Conservation (phyloP, 1,140 invertebrate genomes). For the Lerema accius region DNA sequence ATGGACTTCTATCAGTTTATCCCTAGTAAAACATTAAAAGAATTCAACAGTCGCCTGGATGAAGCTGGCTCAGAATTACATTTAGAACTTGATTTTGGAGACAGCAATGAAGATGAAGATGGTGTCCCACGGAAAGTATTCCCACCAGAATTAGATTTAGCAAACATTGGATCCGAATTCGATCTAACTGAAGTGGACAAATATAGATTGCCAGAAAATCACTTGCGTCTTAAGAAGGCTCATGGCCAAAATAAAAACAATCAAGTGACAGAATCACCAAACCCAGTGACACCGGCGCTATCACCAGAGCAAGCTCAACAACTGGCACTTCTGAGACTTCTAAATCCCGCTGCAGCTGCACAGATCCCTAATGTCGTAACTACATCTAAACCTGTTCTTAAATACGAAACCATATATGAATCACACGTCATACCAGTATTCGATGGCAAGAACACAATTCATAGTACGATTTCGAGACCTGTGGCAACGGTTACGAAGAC, state of each 20-base stretch:
- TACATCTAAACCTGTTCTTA: conserved; percentile 89
- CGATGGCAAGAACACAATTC: conserved; percentile 88
- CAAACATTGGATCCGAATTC: conserved; percentile 87
- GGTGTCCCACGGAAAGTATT: conserved; percentile 85
- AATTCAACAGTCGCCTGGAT: conserved; percentile 93
- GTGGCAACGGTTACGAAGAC: conserved; percentile 90
- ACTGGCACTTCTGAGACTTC: conserved; percentile 86
- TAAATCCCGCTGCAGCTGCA: conserved; percentile 86
- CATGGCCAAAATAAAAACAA: conserved; percentile 81
- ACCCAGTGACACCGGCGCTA: conserved; percentile 79
- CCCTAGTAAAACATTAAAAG: conserved; percentile 93
- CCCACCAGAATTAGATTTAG: conserved; percentile 85
- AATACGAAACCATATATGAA: conserved; percentile 90
- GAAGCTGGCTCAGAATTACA: conserved; percentile 94
- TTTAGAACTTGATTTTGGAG: conserved; percentile 92
- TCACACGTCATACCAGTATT: conserved; percentile 91
- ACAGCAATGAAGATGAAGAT: conserved; percentile 89
- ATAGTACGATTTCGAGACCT: conserved; percentile 89
- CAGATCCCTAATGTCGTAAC: conserved; percentile 88
- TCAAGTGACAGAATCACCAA: conserved; percentile 77
- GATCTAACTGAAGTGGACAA: conserved; percentile 88
- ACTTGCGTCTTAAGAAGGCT: conserved; percentile 84
- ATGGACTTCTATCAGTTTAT: conserved; percentile 94
- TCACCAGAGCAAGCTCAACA: conserved; percentile 90
- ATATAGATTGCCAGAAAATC: conserved; percentile 80